A percentile compares a stretch with the other conserved stretches of the same genome.
phyloP scores from a whole-genome alignment of 1,140 invertebrate genomes.

The Drosophila kohkoa region DNA sequence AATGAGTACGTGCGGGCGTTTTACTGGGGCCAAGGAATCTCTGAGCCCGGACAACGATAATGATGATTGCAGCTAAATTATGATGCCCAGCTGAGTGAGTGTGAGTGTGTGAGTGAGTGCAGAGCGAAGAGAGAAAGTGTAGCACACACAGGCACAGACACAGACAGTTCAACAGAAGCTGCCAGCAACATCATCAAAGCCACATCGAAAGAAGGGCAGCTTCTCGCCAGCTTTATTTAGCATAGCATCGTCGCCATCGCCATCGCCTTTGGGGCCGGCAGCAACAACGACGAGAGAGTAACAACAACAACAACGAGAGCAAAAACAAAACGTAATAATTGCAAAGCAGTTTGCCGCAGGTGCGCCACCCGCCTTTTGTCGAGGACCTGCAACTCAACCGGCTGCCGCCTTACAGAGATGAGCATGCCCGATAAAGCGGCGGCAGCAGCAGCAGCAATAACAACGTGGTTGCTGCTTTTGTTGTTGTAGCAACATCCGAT shows the following conservation, averaged over 20 bases:
- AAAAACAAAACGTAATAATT: constrained; percentile 77
- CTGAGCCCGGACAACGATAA: constrained; percentile 68
- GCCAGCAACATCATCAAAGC: constrained; percentile 71
- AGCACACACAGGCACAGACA: constrained; percentile 42
- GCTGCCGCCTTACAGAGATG: constrained; percentile 62
- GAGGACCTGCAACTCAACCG: constrained; percentile 53
- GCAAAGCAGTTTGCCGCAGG: constrained; percentile 83
- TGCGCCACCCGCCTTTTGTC: constrained; percentile 76
- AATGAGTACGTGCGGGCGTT: constrained; percentile 80
- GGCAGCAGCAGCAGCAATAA: constrained; percentile 44
- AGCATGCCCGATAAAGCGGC: constrained; percentile 74
- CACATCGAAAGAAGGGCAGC: constrained; percentile 38
- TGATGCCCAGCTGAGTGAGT: constrained; percentile 74
- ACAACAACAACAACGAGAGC: constrained; percentile 31
- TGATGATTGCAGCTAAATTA: constrained; percentile 85
- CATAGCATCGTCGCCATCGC: constrained; percentile 51
- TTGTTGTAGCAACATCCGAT: constrained; percentile 62
- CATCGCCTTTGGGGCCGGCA: constrained; percentile 41
- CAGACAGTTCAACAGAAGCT: constrained; percentile 68
- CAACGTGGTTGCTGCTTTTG: constrained; percentile 5
- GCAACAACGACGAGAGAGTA: constrained; percentile 35
- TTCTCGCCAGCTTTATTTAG: constrained; percentile 67
- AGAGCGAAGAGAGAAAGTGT: constrained; percentile 74
- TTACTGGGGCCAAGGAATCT: constrained; percentile 60
- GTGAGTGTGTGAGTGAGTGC: constrained; percentile 11